A percentile compares a stretch with the other conserved stretches of the same genome.
Evolutionary conservation across 2,797 vertebrate genomes (phyloP).

Genomic region (Mycteria americana): DNA sequence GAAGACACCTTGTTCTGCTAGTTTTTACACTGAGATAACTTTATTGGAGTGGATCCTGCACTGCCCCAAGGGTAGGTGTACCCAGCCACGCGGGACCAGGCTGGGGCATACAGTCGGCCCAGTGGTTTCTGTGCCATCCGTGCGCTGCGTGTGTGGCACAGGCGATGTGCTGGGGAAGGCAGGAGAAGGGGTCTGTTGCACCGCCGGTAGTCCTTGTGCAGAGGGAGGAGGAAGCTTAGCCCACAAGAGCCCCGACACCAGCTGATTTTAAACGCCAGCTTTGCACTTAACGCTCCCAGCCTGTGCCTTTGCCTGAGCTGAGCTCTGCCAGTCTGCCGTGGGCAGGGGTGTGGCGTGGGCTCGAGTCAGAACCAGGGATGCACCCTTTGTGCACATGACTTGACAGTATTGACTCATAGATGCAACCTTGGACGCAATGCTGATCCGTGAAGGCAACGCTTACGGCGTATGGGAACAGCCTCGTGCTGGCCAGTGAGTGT

Average conservation of each 20-base stretch:
- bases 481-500: background rate
- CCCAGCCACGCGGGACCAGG: rapidly evolving
- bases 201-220: background rate
- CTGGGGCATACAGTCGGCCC: background rate
- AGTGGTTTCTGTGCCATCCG: background rate
- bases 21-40: background rate
- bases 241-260: background rate
- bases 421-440: background rate
- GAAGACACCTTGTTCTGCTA: background rate
- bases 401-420: background rate
- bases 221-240: background rate
- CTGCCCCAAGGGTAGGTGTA: background rate
- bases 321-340: background rate
- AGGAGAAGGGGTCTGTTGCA: background rate
- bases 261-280: background rate
- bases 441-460: background rate
- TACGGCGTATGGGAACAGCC: background rate
- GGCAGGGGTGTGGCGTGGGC: background rate
- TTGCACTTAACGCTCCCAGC: background rate
- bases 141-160: rapidly evolving
- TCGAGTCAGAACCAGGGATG: rapidly evolving
- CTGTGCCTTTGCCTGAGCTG: background rate
- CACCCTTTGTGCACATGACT: background rate
- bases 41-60: background rate
- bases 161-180: background rate